Conservation (phyloP, 2,113 vertebrate genomes). For the Lota lota region DNA sequence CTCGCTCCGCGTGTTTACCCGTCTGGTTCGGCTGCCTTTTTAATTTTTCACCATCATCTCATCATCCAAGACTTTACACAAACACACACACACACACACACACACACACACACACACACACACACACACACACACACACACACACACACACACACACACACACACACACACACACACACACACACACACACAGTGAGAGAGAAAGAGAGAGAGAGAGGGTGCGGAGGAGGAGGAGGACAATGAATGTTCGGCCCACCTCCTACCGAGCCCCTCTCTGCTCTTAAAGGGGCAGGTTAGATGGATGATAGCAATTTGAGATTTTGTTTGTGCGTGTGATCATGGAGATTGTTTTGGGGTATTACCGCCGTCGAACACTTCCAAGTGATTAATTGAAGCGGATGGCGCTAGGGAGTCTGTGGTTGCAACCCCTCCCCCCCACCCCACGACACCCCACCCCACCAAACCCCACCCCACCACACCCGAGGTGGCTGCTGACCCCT, state of each 20-base stretch:
- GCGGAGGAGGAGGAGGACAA: conserved; percentile 8
- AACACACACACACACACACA: background rate
- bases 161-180: too few species aligned
- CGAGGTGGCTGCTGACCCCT: too few species aligned
- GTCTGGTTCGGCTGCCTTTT: conserved; percentile 51
- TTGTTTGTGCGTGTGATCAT: conserved; percentile 75
- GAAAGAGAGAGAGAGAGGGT: background rate
- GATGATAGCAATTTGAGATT: conserved; percentile 76
- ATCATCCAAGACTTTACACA: conserved; percentile 36
- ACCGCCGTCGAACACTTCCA: conserved; percentile 62
- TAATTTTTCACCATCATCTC: conserved; percentile 67
- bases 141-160: too few species aligned
- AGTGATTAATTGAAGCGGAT: conserved; percentile 65
- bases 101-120: background rate
- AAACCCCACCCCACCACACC: too few species aligned
- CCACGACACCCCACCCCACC: too few species aligned
- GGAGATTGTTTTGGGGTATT: conserved; percentile 72
- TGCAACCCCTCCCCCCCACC: background rate
- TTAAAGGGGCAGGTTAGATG: conserved; percentile 70
- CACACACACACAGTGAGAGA: too few species aligned
- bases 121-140: too few species aligned
- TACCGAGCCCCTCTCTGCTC: conserved; percentile 18
- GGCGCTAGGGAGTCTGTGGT: background rate
- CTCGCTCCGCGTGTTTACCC: conserved; percentile 14
- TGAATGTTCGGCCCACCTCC: conserved; percentile 36